A percentile compares a stretch with the other conserved stretches of the same genome.
phyloP scores from a whole-genome alignment of 2,888 invertebrate species.

The Punctoribates punctum region DNA sequence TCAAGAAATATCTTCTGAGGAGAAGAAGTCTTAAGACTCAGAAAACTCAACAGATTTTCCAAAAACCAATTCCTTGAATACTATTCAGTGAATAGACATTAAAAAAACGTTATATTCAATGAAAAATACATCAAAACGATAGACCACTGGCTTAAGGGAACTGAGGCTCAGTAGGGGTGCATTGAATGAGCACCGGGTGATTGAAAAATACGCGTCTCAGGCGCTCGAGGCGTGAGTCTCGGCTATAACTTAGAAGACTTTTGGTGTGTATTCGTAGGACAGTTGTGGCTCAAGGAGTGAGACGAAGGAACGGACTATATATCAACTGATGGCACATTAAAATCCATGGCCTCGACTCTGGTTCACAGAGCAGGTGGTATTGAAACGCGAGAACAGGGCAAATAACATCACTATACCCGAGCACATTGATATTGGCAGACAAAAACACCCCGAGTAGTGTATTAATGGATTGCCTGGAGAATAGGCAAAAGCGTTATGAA shows the following conservation, averaged over 20 bases:
- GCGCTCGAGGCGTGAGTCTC: constrained; percentile 22
- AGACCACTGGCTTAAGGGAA: constrained; percentile 20
- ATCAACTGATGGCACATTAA: constrained; percentile 24
- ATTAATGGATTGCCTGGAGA: neutral
- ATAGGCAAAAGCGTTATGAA: neutral
- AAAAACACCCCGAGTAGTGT: neutral
- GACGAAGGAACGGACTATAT: neutral
- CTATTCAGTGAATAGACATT: neutral
- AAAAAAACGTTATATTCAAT: neutral
- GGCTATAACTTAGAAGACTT: neutral
- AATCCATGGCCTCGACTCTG: neutral
- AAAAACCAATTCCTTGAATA: neutral
- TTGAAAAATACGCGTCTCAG: neutral
- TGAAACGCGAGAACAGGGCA: neutral
- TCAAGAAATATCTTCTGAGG: neutral
- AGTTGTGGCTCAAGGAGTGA: constrained; percentile 1
- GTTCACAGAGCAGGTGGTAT: constrained; percentile 21
- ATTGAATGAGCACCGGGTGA: neutral
- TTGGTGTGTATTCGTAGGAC: neutral
- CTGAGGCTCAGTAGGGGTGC: neutral
- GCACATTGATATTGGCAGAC: neutral
- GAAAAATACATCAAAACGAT: constrained; percentile 8
- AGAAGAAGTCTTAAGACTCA: neutral
- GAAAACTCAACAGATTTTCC: constrained; percentile 18
- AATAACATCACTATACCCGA: neutral